Evolutionary conservation across 2,797 vertebrate species (phyloP).

Genomic region (Halcyon leucocephala): DNA sequence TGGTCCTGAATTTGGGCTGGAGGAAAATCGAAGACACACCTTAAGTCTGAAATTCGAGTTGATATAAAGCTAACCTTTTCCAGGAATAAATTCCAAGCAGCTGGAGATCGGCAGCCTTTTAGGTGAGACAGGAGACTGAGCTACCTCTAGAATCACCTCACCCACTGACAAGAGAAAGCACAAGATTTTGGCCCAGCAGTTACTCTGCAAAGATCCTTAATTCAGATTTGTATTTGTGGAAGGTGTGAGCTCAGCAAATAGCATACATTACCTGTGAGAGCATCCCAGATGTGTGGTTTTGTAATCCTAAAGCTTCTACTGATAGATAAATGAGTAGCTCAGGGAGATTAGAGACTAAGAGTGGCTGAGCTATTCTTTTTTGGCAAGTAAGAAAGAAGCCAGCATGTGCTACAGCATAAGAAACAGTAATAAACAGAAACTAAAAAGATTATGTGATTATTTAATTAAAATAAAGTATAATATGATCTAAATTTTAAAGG

Average conservation of each 20-base stretch:
- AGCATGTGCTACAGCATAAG: background rate
- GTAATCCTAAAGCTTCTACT: background rate
- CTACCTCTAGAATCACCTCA: background rate
- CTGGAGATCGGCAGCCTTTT: background rate
- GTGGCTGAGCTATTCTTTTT: background rate
- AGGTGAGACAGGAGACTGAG: background rate
- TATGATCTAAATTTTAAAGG: background rate
- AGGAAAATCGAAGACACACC: background rate
- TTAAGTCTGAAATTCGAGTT: background rate
- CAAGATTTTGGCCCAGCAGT: background rate
- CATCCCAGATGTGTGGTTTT: background rate
- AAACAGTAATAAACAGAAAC: conserved; percentile 1
- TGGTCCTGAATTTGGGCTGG: background rate
- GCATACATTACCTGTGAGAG: background rate
- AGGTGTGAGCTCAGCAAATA: background rate
- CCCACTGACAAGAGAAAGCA: background rate
- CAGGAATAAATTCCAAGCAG: background rate
- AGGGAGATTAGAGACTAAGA: background rate
- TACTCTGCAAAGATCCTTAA: background rate
- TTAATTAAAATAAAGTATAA: background rate
- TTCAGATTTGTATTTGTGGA: background rate
- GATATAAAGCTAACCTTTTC: background rate
- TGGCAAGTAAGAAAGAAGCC: background rate
- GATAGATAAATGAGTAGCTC: background rate
- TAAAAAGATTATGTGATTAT: background rate